A percentile compares a stretch with the other conserved stretches of the same genome.
These are phyloP conservation scores for Ochropleura plecta DNA, from an alignment of 2,888 invertebrate species.

Conservation along the genomic window DNA sequence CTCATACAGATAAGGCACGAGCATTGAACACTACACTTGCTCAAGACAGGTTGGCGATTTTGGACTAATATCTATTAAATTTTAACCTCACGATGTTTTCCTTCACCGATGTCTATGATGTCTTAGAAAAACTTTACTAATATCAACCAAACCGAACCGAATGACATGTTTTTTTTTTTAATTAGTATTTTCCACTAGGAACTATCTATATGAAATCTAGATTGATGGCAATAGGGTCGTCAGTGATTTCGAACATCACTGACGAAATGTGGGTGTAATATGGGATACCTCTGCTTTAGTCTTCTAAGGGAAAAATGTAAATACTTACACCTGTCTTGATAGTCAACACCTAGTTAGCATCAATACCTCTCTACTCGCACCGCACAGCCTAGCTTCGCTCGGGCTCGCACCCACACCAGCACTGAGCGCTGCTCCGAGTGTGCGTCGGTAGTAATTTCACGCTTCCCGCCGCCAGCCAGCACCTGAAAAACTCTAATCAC, in stretches of 20 bases:
- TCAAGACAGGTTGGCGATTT: too few species aligned
- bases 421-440: conserved; percentile 43
- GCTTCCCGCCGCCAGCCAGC: conserved; percentile 75
- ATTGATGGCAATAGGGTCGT: background rate
- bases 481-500: conserved; percentile 82
- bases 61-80: too few species aligned
- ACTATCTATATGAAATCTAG: background rate
- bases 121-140: too few species aligned
- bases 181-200: background rate
- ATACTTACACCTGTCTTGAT: background rate
- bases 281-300: background rate
- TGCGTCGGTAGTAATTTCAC: conserved; percentile 82
- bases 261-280: background rate
- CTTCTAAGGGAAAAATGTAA: background rate
- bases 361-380: background rate
- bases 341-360: conserved; percentile 1
- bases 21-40: too few species aligned
- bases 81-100: too few species aligned
- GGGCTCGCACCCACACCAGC: background rate
- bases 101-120: too few species aligned
- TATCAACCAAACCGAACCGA: too few species aligned
- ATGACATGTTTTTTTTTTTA: background rate
- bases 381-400: conserved; percentile 18
- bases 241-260: background rate
- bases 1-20: too few species aligned